Base-by-base conservation (phyloP, 1,140 invertebrate genomes). In the Tenebrio molitor region DNA sequence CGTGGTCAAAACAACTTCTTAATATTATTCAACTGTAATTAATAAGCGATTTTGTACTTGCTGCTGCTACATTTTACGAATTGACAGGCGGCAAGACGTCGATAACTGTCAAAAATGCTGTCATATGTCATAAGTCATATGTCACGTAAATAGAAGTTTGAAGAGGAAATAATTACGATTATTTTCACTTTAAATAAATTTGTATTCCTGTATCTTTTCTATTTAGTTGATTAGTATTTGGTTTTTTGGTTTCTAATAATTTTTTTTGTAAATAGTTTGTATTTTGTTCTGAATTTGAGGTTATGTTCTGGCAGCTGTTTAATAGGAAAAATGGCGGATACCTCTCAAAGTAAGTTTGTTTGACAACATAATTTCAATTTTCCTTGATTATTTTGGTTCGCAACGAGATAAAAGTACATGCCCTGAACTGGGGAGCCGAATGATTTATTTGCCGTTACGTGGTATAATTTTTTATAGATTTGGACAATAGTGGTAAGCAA, bases 261-360 rank as follows among this genome's bases (percentile, higher is more conserved):
- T 15, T 10, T 23, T 33, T 1, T 12, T 64, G 6, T 33, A 8
- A 29, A 29, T 29, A 29, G 25, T 29, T 29, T 8, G 25, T 29
- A 29, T 29, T 29, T 36, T 15, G 14, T 65, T 65, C 8, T 23
- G 16, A 23, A n/a, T 50, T 21, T 15, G 50, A 12, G 21, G 12
- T 29, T 19, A 39, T 58, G 19, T 25, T 58, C 12, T 58, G 21
- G 34, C 64, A 42, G 25, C 36, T 42, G 64, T 41, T 15, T 25
- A 16, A 14, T 1, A 23, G 23, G 15, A 68, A 68, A 68, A 68
- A 68, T 68, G 65, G 65, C 65, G 65, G 65, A 68, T 33, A 50
- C 41, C 15, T 4, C 21, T 14, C 14, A 44, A 33, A 33, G 65
- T 68, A 12, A 46, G 65, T 68, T 68, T 68, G 42, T 68, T 68